Percentiles rank a stretch among this genome's conserved stretches.
These are phyloP conservation scores for Macrotus californicus DNA, from an alignment of 2,113 vertebrate species.

Conservation along the genomic window DNA sequence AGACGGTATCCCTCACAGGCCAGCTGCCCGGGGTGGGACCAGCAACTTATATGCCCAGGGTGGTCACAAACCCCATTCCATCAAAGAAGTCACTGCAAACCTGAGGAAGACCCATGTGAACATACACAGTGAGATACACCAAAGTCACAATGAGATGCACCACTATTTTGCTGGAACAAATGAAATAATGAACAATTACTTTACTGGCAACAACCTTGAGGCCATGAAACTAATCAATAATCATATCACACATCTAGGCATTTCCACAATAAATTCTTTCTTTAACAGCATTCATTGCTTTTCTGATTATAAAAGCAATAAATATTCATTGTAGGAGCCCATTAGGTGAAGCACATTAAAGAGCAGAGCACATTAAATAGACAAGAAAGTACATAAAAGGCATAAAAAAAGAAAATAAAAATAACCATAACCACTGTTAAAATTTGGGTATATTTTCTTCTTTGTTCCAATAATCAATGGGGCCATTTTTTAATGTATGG, in stretches of 20 bases:
- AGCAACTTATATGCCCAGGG: neutral
- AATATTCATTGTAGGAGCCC: slow-evolving; percentile 34
- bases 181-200: neutral
- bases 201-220: neutral
- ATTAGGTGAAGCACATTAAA: slow-evolving; percentile 60
- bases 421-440: slow-evolving; percentile 23
- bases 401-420: slow-evolving; percentile 67
- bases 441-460: neutral
- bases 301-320: slow-evolving; percentile 65
- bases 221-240: slow-evolving; percentile 52
- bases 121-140: neutral
- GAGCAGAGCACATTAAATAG: slow-evolving; percentile 48
- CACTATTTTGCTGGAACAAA: neutral
- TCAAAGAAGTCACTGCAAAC: neutral
- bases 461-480: slow-evolving; percentile 16
- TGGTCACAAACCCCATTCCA: neutral
- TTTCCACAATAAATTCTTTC: slow-evolving; percentile 36
- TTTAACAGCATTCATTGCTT: slow-evolving; percentile 56
- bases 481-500: neutral
- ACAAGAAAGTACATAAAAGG: slow-evolving; percentile 40
- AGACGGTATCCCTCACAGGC: neutral
- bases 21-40: neutral
- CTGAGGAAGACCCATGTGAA: neutral
- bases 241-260: slow-evolving; percentile 27
- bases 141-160: neutral